Evolutionary conservation across 2,888 invertebrate genomes (phyloP), one percentile per base, ranked within the genome.

Genomic region (Penaeus monodon): DNA sequence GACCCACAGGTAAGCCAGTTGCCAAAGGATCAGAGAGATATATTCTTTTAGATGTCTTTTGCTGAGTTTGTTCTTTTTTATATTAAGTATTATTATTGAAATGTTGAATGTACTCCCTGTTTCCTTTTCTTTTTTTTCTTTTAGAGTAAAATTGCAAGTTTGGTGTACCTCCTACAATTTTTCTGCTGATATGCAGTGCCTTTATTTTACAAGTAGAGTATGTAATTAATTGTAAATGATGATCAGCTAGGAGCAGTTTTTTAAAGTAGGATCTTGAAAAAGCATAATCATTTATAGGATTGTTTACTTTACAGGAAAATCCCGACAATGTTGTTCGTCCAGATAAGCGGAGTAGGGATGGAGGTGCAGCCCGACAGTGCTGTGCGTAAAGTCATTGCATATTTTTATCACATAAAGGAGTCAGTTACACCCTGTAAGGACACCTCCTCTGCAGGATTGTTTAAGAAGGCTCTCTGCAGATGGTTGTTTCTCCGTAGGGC

Each of bases 1-100:
- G 96, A 97, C 92, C 95, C 95, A 79, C 86, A 87, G 83, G 86
- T 87, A 73, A 73, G 78, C 22, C 38, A 27, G 10, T 1, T 10
- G 17, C 1, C n/a, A 29, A 22, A 57, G 14, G 22, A 8, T 81
- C 33, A 12, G 44, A 49, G 14, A 49, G 49, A 14, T 49, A 8
- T 57, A 17, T 57, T 57, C 8, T 20, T 38, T 76, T 76, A 29
- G n/a, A 20, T 77, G 6, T 49, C 57, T 7, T 74, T 74, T 33
- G 24, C 10, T 10, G 44, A 44, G 44, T 44, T 57, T 57, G 57
- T 57, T 57, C 57, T 57, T 57, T 57, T 57, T 57, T 3, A 57
- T 57, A 2, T 57, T 12, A 57, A 1, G 49, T 49, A 49, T 14
- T 57, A 57, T 57, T 57, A 20, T 20, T 17, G 17, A 14, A 17